Conservation (phyloP, 53 echinoderm and acorn worm genomes). For the Mesocentrotus franciscanus region DNA sequence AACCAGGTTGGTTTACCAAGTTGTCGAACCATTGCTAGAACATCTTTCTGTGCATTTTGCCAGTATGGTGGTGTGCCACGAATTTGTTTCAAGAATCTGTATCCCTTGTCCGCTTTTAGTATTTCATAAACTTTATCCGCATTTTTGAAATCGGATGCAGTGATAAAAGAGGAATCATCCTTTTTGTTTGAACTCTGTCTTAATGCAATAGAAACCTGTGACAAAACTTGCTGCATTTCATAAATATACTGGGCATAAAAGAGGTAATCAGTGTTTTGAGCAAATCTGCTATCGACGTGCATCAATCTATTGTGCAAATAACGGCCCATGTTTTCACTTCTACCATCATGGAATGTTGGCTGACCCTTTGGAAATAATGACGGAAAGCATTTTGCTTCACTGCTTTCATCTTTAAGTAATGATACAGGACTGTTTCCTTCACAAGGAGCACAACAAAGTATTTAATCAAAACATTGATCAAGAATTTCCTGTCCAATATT, state of each 20-base stretch:
- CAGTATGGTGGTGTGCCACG: conserved; percentile 80
- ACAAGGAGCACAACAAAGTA: conserved; percentile 73
- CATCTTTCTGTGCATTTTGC: conserved; percentile 72
- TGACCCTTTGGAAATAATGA: conserved; percentile 74
- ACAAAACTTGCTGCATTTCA: conserved; percentile 77
- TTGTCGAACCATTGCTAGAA: conserved; percentile 76
- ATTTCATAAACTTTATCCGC: conserved; percentile 64
- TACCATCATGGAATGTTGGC: conserved; percentile 70
- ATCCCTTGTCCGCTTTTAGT: conserved; percentile 63
- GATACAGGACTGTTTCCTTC: conserved; percentile 80
- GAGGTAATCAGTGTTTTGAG: conserved; percentile 72
- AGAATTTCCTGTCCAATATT: conserved; percentile 68
- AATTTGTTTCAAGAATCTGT: conserved; percentile 72
- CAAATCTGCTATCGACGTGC: conserved; percentile 76
- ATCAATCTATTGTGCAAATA: conserved; percentile 78
- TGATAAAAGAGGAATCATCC: conserved; percentile 45
- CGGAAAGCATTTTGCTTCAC: conserved; percentile 72
- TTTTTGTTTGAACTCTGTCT: conserved; percentile 69
- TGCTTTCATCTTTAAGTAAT: conserved; percentile 71
- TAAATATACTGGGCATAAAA: conserved; percentile 84
- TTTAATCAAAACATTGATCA: conserved; percentile 65
- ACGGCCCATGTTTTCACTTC: conserved; percentile 63
- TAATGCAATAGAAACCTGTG: conserved; percentile 83
- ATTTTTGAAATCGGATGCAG: conserved; percentile 66
- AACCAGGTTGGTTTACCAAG: conserved; percentile 79